phyloP scores from a whole-genome alignment of 1,140 invertebrate species.

The Drosophila sproati region DNA sequence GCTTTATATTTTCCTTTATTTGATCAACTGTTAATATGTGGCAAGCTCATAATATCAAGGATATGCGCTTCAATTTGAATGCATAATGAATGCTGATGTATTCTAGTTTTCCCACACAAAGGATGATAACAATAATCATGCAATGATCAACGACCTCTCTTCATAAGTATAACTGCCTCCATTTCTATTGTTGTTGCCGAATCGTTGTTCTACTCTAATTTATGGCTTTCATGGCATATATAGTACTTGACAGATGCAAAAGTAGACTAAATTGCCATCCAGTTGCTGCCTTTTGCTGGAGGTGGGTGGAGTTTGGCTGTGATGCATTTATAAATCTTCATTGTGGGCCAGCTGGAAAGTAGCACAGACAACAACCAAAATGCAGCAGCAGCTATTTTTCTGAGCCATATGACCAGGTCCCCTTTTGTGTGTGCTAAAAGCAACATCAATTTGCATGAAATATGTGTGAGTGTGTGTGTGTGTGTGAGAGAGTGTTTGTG shows the following conservation, averaged over 20 bases:
- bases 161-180: conserved; percentile 21
- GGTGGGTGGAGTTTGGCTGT: neutral
- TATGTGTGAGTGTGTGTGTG: conserved; percentile 26
- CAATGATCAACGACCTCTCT: conserved; percentile 47
- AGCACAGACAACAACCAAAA: conserved; percentile 74
- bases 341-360: conserved; percentile 76
- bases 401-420: conserved; percentile 39
- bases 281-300: conserved; percentile 21
- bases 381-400: conserved; percentile 52
- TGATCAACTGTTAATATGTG: neutral
- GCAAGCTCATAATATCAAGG: neutral
- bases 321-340: conserved; percentile 76
- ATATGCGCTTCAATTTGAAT: conserved; percentile 20
- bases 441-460: conserved; percentile 81
- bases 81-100: conserved; percentile 21
- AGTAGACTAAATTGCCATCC: conserved; percentile 26
- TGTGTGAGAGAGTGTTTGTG: conserved; percentile 5
- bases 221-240: conserved; percentile 74
- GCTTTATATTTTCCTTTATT: neutral
- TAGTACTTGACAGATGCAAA: conserved; percentile 52
- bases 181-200: conserved; percentile 68
- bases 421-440: conserved; percentile 63
- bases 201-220: conserved; percentile 75
- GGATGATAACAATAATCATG: conserved; percentile 56
- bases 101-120: neutral